Base-by-base conservation (phyloP, 2,888 invertebrate species). In the Digitonthophagus gazella region DNA sequence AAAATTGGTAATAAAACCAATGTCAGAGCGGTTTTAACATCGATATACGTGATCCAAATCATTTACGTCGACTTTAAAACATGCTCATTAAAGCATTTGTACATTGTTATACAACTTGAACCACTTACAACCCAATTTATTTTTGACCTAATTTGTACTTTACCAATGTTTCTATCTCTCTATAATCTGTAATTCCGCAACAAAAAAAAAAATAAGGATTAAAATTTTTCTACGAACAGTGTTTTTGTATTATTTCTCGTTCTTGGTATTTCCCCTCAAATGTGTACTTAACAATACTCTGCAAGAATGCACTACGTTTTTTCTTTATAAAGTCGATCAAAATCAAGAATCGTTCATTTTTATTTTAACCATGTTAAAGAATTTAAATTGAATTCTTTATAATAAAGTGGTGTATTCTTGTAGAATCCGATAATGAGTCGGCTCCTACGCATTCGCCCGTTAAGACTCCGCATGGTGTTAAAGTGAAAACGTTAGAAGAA, bases 361-460 rank as follows among this genome's bases (percentile, higher is more conserved):
- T 22, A 55, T 56, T 55, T 44, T n/a, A n/a, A n/a, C n/a, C n/a
- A n/a, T n/a, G n/a, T n/a, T n/a, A n/a, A n/a, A n/a, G n/a, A n/a
- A n/a, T 58, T 69, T 54, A 57, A 54, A 58, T 65, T 28, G 18
- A 18, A 58, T 67, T 66, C 14, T 65, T 55, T 70, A 65, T 71
- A 71, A 72, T 72, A 69, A 73, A 75, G 78, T 78, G 81, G 81
- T 88, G 87, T 89, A 86, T 90, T 85, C 88, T 90, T 90, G 86
- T 90, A 91, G 91, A 91, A 84, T 91, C 91, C 78, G 91, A 91
- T 86, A 89, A 86, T 82, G 91, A 91, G 86, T 90, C 90, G 81
- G 86, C 85, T 75, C 88, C 89, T 19, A 87, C 89, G 44, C 84
- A 84, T 69, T 88, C 88, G 73, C 90, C 90, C 71, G 78, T 78